phyloP scores from a whole-genome alignment of 2,113 vertebrate species.

The Mormyrus lacerda region DNA sequence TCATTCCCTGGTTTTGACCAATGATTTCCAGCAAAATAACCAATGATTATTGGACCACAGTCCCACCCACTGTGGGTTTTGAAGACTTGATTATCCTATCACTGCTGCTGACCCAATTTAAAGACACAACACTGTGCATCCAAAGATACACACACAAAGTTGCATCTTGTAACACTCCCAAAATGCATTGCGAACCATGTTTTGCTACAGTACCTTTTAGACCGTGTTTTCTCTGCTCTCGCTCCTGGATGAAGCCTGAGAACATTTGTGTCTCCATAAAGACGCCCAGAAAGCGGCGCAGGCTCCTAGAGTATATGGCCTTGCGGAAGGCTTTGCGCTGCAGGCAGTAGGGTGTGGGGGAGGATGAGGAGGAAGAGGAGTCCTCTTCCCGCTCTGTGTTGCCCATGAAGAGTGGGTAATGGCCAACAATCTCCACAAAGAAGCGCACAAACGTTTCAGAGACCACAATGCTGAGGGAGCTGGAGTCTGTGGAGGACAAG shows the following conservation, averaged over 20 bases:
- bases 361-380: slow-evolving; percentile 43
- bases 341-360: slow-evolving; percentile 53
- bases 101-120: background rate
- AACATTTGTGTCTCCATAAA: slow-evolving; percentile 98
- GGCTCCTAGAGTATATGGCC: slow-evolving; percentile 82
- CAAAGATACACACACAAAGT: background rate
- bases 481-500: slow-evolving; percentile 45
- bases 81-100: background rate
- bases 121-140: background rate
- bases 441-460: slow-evolving; percentile 85
- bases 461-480: slow-evolving; percentile 69
- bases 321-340: slow-evolving; percentile 84
- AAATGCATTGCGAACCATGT: background rate
- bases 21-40: background rate
- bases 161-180: background rate
- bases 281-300: slow-evolving; percentile 84
- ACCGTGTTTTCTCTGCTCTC: slow-evolving; percentile 76
- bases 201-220: slow-evolving; percentile 63
- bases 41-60: background rate
- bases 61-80: background rate
- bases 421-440: slow-evolving; percentile 75
- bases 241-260: slow-evolving; percentile 84
- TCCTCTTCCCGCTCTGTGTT: slow-evolving; percentile 70
- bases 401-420: slow-evolving; percentile 78
- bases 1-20: background rate